phyloP scores from a whole-genome alignment of 2,888 invertebrate species.

The Tachina grossa region DNA sequence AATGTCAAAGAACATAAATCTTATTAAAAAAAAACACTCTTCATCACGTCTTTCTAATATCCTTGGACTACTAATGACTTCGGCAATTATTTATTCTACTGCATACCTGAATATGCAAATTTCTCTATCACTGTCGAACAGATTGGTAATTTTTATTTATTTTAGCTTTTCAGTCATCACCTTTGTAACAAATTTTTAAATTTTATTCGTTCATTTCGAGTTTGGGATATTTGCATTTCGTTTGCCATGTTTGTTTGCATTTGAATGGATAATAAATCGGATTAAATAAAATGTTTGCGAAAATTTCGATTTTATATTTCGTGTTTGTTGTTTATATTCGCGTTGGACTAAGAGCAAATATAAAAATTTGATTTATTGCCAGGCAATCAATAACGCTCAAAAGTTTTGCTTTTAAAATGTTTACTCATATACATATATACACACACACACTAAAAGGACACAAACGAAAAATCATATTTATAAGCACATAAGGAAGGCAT shows the following conservation, averaged over 20 bases:
- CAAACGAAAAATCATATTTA: not conserved
- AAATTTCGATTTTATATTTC: constrained; percentile 38
- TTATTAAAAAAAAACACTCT: no score
- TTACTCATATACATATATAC: constrained; percentile 11
- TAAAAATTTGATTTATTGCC: constrained; percentile 70
- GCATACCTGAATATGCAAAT: not conserved
- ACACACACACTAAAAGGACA: not conserved
- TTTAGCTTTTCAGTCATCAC: not conserved
- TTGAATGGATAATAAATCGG: not conserved
- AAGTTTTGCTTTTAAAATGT: constrained; percentile 58
- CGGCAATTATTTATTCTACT: not conserved
- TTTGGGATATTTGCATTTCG: constrained; percentile 15
- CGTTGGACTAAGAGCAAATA: constrained; percentile 55
- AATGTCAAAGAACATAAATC: no score
- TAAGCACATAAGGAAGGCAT: not conserved
- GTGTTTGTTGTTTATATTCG: constrained; percentile 27
- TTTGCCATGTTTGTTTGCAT: constrained; percentile 29
- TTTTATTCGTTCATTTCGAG: not conserved
- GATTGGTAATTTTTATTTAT: constrained; percentile 8
- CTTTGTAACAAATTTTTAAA: constrained; percentile 2
- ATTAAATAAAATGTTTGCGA: constrained; percentile 13
- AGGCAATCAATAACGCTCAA: constrained; percentile 66
- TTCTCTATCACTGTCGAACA: constrained; percentile 1
- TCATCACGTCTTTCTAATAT: no score
- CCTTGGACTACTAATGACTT: not conserved